phyloP scores from a whole-genome alignment of 2,888 invertebrate species.

The Drosophila paramelanica region DNA sequence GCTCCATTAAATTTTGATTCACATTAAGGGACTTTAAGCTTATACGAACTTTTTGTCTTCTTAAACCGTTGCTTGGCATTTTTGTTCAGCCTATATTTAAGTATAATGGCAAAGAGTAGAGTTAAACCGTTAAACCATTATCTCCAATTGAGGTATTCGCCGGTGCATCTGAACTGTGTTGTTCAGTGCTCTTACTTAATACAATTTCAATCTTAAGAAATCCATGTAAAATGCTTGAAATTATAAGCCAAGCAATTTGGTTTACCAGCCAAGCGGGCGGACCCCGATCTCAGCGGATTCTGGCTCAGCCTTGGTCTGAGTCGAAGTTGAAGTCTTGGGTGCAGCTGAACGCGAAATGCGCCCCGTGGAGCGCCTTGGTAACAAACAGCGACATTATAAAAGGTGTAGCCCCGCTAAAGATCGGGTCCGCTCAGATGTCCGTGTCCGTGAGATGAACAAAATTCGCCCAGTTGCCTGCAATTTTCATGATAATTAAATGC shows the following conservation, averaged over 20 bases:
- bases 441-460: slow-evolving; percentile 32
- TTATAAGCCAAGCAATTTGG: slow-evolving; percentile 66
- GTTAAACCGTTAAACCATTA: neutral
- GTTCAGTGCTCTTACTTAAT: slow-evolving; percentile 43
- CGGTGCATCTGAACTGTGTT: slow-evolving; percentile 12
- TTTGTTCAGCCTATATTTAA: neutral
- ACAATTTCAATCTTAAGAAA: slow-evolving; percentile 45
- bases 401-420: slow-evolving; percentile 51
- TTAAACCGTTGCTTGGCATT: too few relatives aligned
- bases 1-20: too few relatives aligned
- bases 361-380: slow-evolving; percentile 57
- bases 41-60: too few relatives aligned
- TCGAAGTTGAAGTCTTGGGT: slow-evolving; percentile 8
- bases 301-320: neutral
- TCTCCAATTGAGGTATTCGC: neutral
- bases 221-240: slow-evolving; percentile 65
- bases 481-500: slow-evolving; percentile 77
- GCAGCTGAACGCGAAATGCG: slow-evolving; percentile 42
- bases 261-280: slow-evolving; percentile 32
- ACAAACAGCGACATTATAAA: slow-evolving; percentile 50
- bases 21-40: too few relatives aligned
- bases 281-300: slow-evolving; percentile 9
- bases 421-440: slow-evolving; percentile 30
- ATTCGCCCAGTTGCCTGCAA: slow-evolving; percentile 55
- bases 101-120: neutral